Base-by-base conservation (phyloP, 2,888 invertebrate genomes). In the Tenthredo distinguenda region DNA sequence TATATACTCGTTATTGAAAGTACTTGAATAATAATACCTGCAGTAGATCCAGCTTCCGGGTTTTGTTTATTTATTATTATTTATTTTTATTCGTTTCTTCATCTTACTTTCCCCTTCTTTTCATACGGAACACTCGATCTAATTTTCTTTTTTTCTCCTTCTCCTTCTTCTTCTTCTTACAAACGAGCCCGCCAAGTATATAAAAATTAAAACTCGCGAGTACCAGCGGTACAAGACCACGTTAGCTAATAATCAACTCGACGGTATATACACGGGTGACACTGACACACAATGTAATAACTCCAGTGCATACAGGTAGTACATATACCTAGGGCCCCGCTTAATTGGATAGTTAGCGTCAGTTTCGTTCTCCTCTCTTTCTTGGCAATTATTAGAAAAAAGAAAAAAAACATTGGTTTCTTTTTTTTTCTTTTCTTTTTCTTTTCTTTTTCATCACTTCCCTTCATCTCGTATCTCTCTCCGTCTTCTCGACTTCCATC, bases 341-440 rank as follows among this genome's bases (percentile, higher is more conserved):
- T 89, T 91, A 91, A 91, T 91, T 91, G 90, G 90, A 88, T 90
- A 90, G 90, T 90, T 90, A 91, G 89, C 88, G 90, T 89, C 88
- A 86, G 55, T 77, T 77, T 77, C 34, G 18, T 5, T 55, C n/a
- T 55, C n/a, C 9, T 37, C 4, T 31, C 18, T 72, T 40, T 18
- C 72, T 74, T 21, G 6, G 68, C 34, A 34, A 68, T 68, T 68
- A 68, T 34, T 34, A 18, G 10, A 34, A 68, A 58, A 58, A 55
- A 18, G 2, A 34, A 34, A 34, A 34, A 68, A 34, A 26, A 18
- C 3, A 34, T 1, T 18, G 5, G 18, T 37, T 31, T 37, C 15
- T 50, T 50, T 31, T 65, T 21, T 2, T 31, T 26, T 71, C 18
- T 12, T 71, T 31, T 37, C 15, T 50, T 50, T 31, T 65, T 21